These are phyloP conservation scores for Platycercus adscitus DNA, from an alignment of 2,113 vertebrate species.

Conservation along the genomic window DNA sequence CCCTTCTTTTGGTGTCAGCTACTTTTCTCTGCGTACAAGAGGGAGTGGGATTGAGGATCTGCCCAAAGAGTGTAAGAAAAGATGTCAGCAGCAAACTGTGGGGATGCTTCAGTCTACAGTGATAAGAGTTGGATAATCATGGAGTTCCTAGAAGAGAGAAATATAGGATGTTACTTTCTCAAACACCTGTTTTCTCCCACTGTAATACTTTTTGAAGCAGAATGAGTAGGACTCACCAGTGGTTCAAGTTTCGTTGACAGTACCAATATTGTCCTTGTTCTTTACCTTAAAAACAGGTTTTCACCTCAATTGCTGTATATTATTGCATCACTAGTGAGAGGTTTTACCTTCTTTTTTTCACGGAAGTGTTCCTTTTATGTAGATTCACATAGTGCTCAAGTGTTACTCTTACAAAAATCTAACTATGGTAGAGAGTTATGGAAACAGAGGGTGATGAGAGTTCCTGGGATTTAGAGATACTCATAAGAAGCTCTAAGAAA, in stretches of 20 bases:
- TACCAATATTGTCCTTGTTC: background rate
- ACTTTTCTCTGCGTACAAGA: background rate
- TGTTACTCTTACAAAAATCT: background rate
- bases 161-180: background rate
- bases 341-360: background rate
- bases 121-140: background rate
- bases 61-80: background rate
- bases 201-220: background rate
- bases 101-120: background rate
- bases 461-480: background rate
- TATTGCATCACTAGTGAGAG: background rate
- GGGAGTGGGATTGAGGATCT: background rate
- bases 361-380: background rate
- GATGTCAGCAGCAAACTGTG: background rate
- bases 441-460: accelerated
- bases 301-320: background rate
- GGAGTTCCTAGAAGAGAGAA: background rate
- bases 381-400: background rate
- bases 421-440: background rate
- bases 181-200: background rate
- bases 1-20: background rate
- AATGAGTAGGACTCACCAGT: background rate
- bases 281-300: background rate
- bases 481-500: background rate
- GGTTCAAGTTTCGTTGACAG: background rate